Evolutionary conservation across 1,140 invertebrate genomes (phyloP).

Genomic region (Drosophila ironensis): DNA sequence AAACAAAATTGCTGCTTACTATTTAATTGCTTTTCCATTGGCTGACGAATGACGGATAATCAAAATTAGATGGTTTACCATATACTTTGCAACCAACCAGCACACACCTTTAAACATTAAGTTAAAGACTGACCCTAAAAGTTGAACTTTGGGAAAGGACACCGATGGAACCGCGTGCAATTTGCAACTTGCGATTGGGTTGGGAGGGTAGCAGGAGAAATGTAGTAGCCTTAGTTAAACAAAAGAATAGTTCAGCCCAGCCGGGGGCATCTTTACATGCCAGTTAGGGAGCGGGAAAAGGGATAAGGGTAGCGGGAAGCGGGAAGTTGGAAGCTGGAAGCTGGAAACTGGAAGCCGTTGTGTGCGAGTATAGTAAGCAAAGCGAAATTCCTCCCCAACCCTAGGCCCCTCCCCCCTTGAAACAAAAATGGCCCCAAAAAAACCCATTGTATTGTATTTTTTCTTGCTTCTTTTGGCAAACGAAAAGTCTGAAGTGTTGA

Average conservation of each 20-base stretch:
- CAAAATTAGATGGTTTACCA: slow-evolving; percentile 52
- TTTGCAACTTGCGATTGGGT: slow-evolving; percentile 1
- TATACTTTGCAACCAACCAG: slow-evolving; percentile 17
- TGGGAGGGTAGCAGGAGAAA: neutral
- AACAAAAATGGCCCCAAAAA: neutral
- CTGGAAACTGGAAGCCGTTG: neutral
- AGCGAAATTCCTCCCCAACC: neutral
- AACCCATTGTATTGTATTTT: slow-evolving; percentile 10
- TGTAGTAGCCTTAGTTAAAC: neutral
- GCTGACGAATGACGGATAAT: slow-evolving; percentile 50
- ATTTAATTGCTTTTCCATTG: slow-evolving; percentile 47
- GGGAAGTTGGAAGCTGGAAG: neutral
- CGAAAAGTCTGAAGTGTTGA: slow-evolving; percentile 45
- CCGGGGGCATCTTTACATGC: neutral
- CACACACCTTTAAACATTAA: slow-evolving; percentile 42
- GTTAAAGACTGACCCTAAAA: slow-evolving; percentile 73
- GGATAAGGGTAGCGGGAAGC: neutral
- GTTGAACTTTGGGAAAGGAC: slow-evolving; percentile 41
- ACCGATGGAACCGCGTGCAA: slow-evolving; percentile 24
- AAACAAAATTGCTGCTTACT: slow-evolving; percentile 7
- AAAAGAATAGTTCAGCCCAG: neutral
- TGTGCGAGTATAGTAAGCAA: slow-evolving; percentile 2
- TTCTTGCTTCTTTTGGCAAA: slow-evolving; percentile 42
- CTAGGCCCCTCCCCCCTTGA: neutral
- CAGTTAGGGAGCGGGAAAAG: neutral